Evolutionary conservation across 2,797 vertebrate genomes (phyloP), one percentile per base, ranked within the genome.

Genomic region (Trachurus trachurus): DNA sequence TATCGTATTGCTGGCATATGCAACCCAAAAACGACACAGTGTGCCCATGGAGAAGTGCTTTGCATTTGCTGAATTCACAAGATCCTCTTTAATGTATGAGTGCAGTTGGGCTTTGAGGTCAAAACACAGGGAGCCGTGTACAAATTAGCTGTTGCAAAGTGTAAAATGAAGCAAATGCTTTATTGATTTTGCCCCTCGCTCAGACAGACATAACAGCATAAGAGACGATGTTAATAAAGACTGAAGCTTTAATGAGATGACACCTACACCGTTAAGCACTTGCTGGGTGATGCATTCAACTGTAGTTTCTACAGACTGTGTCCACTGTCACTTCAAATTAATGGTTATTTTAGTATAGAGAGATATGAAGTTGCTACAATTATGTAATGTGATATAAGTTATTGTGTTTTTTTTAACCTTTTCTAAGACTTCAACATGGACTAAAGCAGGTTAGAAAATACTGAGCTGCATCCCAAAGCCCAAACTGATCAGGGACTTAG

Each of bases 401-500:
- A 17, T 40, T 62, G 71, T 77, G 80, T 83, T 73, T 76, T 80
- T 83, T 74, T 77, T 77, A 90, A 90, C 72, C 60, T 81, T 84
- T 77, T 60, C 70, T 73, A 76, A 89, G 85, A 85, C 77, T 80
- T 85, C 60, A 82, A 88, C 80, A 87, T 76, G 81, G 70, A 75
- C 54, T 71, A 81, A 88, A 74, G 88, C 66, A 74, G 78, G 49
- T 67, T 47, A 34, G 83, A 91, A 86, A 87, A 78, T 86, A 87
- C 90, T 89, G 91, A 90, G 87, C 88, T 91, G 81, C 87, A 91
- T 92, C 88, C 26, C 26, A 26, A 26, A 91, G 79, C 81, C 59
- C 66, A 83, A 85, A 94, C 93, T 93, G 89, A 94, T 93, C 88
- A 90, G 82, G 71, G 88, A 85, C 83, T 94, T 65, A 85, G 89